These are phyloP conservation scores for Cairina moschata DNA, from an alignment of 2,113 vertebrate genomes.

Conservation along the genomic window DNA sequence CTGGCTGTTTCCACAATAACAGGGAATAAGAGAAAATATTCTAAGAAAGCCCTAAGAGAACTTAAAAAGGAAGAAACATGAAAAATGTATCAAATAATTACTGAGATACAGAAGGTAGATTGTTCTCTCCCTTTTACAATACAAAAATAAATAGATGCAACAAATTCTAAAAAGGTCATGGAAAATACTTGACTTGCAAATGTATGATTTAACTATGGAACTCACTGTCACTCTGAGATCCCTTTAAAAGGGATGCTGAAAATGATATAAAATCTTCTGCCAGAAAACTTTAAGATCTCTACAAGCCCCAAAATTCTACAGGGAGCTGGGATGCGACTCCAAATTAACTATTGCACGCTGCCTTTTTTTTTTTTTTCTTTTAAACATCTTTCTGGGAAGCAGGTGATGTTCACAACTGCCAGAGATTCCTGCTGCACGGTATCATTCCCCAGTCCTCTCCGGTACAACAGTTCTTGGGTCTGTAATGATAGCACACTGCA, in stretches of 20 bases:
- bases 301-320: background rate
- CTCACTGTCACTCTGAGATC: background rate
- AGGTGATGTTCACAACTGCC: background rate
- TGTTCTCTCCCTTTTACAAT: background rate
- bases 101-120: background rate
- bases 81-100: background rate
- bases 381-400: background rate
- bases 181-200: background rate
- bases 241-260: background rate
- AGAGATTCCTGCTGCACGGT: background rate
- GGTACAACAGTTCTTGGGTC: background rate
- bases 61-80: background rate
- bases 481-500: background rate
- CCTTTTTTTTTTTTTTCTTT: background rate
- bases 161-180: background rate
- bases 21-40: background rate
- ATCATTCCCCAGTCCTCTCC: background rate
- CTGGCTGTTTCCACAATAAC: background rate
- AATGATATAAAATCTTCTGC: background rate
- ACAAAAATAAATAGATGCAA: background rate
- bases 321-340: background rate
- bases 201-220: background rate
- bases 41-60: background rate
- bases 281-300: background rate
- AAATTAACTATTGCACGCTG: background rate